These are phyloP conservation scores for Zoanthus solanderi DNA, from an alignment of 92 coral and sea anemone species.

Conservation along the genomic window DNA sequence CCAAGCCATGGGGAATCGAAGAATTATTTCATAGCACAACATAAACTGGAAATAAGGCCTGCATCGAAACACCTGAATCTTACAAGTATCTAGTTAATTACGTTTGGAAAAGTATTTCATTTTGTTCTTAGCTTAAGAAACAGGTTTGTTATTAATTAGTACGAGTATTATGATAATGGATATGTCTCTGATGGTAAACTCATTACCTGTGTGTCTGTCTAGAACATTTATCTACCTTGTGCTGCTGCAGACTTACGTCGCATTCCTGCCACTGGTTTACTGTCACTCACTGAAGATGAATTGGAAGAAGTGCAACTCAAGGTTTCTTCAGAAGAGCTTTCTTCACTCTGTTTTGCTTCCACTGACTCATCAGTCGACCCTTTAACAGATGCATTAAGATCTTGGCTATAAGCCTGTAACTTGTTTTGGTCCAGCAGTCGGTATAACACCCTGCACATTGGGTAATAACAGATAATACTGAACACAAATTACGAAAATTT, in stretches of 20 bases:
- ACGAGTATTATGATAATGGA: too few species aligned
- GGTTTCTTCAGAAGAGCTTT: background rate
- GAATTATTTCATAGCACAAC: too few species aligned
- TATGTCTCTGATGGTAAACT: background rate
- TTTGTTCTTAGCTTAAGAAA: too few species aligned
- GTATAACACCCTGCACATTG: constrained; percentile 17
- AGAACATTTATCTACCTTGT: constrained; percentile 34
- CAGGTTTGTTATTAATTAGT: too few species aligned
- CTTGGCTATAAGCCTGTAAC: background rate
- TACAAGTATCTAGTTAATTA: too few species aligned
- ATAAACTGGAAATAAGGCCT: too few species aligned
- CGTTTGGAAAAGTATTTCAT: too few species aligned
- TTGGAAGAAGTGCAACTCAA: constrained; percentile 42
- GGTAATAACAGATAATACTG: too few species aligned
- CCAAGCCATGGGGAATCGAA: too few species aligned
- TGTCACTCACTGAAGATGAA: constrained; percentile 24
- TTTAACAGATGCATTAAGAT: background rate
- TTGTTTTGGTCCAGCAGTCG: constrained; percentile 21
- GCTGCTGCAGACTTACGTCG: constrained; percentile 45
- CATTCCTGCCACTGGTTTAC: constrained; percentile 40
- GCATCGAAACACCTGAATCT: too few species aligned
- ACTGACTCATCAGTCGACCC: background rate
- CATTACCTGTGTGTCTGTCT: background rate
- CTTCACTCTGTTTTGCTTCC: constrained; percentile 3
- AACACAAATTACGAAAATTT: too few species aligned